A percentile compares a stretch with the other conserved stretches of the same genome.
Evolutionary conservation across 1,140 invertebrate species (phyloP).

Genomic region (Anadara kagoshimensis): DNA sequence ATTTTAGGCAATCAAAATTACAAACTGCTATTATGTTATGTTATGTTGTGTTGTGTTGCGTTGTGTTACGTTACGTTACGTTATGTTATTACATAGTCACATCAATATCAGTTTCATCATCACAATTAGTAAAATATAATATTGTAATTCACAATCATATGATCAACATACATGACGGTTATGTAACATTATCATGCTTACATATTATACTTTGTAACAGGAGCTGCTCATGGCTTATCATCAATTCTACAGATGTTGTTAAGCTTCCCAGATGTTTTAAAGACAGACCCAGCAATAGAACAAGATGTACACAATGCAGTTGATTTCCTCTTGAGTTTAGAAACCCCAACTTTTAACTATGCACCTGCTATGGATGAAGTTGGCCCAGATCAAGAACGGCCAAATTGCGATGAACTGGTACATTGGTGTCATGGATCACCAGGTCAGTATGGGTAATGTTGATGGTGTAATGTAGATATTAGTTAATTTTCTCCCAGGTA

Average conservation of each 20-base stretch:
- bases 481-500: neutral
- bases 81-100: too few relatives aligned
- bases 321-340: slow-evolving; percentile 79
- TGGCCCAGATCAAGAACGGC: slow-evolving; percentile 65
- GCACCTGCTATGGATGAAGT: slow-evolving; percentile 85
- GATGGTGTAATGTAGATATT: too few relatives aligned
- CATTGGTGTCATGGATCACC: slow-evolving; percentile 94
- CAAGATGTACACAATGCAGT: slow-evolving; percentile 77
- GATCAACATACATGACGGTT: neutral
- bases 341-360: slow-evolving; percentile 84
- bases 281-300: slow-evolving; percentile 75
- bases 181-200: neutral
- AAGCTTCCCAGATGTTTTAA: slow-evolving; percentile 80
- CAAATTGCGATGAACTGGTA: slow-evolving; percentile 80
- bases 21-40: too few relatives aligned
- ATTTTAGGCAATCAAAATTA: too few relatives aligned
- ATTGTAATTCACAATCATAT: too few relatives aligned
- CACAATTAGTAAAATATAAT: slow-evolving; percentile 1
- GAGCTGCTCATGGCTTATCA: slow-evolving; percentile 86
- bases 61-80: too few relatives aligned
- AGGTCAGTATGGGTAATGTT: too few relatives aligned
- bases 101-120: slow-evolving; percentile 3
- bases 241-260: slow-evolving; percentile 79
- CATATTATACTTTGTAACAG: slow-evolving; percentile 72
- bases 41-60: too few relatives aligned